Base-by-base conservation (phyloP, 2,888 invertebrate species). In the Drosophila demipolita region DNA sequence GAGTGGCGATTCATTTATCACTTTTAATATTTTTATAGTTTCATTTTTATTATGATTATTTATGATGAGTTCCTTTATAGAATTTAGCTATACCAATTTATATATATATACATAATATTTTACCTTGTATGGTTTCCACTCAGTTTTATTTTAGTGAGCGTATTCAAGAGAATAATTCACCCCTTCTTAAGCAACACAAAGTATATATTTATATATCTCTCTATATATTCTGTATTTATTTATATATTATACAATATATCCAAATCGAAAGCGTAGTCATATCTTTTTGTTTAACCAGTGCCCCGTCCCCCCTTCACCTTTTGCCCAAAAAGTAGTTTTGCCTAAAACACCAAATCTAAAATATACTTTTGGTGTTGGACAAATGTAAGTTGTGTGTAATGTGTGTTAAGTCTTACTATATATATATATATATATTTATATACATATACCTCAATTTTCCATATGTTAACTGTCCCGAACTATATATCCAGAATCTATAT, bases 171-270 rank as follows among this genome's bases (percentile, higher is more conserved):
- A 26, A 38, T 29, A 40, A 6, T 45, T 36, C 53, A 26, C 35
- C 49, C 9, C 33, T 38, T 57, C 42, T 40, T 57, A 57, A 67
- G 53, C 40, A 72, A 89, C 84, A 87, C 82, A 87, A 89, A 90
- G 82, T 90, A 89, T 90, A 90, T 87, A 90, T 80, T 73, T 59
- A 62, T 66, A 1, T 88, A 83, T 88, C 83, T 78, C 84, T 79
- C 85, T 78, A 87, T 79, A 75, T 57, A 66, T 66, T 29, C 29
- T 29, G 52, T 66, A 48, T 60, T 26, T 65, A 53, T 52, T 59
- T 36, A 23, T 36, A 45, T 45, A 42, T 33, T 77, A 65, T 78
- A 80, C 26, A 81, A 64, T 73, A 32, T 50, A 66, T 58, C 50
- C 57, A 66, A 77, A 78, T 68, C 66, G 82, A 79, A 82, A 62